Evolutionary conservation across 37 sponge, comb jelly and placozoan species (phyloP), one percentile per base, ranked within the genome.

Genomic region (Cliona cf. orientalis): DNA sequence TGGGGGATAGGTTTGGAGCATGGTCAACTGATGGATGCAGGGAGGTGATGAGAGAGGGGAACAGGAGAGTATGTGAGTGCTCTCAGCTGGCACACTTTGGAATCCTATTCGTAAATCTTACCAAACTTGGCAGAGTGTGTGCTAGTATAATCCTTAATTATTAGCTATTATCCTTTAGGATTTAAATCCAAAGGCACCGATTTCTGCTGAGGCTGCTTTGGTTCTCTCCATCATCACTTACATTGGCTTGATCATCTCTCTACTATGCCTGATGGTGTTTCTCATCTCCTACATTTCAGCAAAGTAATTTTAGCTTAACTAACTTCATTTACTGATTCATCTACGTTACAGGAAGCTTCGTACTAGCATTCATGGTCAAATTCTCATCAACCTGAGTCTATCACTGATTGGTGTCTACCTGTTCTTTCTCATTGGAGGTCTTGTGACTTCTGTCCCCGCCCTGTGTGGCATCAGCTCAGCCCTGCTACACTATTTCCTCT

Each of bases 401-500:
- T 80, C 91, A 36, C 79, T 91, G 34, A 31, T 56, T 31, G 70
- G 91, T 11, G 72, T 91, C 44, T 91, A 91, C 42, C 23, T 86
- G 9, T 38, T 59, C 43, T 85, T 81, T 58, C 12, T 91, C 42
- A 56, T 83, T 14, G 84, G 61, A n/a, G 84, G 59, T 38, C 36
- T 58, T 29, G 60, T 49, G 2, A 60, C 64, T 9, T 5, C 58
- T 29, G 75, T 88, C 11, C 42, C 72, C 2, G 36, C 45, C 3
- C 43, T 87, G 35, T 89, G 89, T 78, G 89, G 84, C 2, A 23
- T 89, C 41, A 53, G 39, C 31, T 53, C 84, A 44, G 89, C 84
- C 32, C 64, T 89, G 31, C 56, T 89, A 5, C 83, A 89, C 39
- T 89, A 89, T 74, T 83, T 89, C 79, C 72, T 89, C 74, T 33